phyloP scores from a whole-genome alignment of 2,113 vertebrate species.

The Cariama cristata region DNA sequence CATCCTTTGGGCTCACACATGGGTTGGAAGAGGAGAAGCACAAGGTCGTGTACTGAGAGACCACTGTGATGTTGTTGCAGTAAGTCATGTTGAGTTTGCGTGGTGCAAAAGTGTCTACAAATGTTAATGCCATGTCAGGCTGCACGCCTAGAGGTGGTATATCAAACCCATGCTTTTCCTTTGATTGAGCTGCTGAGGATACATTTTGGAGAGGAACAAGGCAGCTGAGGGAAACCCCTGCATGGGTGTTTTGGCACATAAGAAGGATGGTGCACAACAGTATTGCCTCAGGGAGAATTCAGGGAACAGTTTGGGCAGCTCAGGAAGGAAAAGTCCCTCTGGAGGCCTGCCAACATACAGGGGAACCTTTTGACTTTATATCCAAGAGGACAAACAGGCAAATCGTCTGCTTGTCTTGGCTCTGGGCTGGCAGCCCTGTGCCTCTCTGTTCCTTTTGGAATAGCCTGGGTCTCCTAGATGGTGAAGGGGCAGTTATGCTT shows the following conservation, averaged over 20 bases:
- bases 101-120: background rate
- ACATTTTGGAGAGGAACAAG: background rate
- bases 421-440: background rate
- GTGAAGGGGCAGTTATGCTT: background rate
- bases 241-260: accelerated
- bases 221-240: background rate
- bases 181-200: background rate
- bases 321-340: background rate
- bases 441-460: background rate
- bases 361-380: background rate
- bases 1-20: background rate
- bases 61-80: background rate
- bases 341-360: background rate
- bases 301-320: background rate
- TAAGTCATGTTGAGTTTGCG: background rate
- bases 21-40: background rate
- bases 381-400: background rate
- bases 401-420: background rate
- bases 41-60: background rate
- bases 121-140: background rate
- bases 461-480: background rate
- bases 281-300: background rate
- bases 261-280: background rate
- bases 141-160: background rate
- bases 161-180: background rate